Evolutionary conservation across 2,888 invertebrate species (phyloP).

Genomic region (Dryococelus australis): DNA sequence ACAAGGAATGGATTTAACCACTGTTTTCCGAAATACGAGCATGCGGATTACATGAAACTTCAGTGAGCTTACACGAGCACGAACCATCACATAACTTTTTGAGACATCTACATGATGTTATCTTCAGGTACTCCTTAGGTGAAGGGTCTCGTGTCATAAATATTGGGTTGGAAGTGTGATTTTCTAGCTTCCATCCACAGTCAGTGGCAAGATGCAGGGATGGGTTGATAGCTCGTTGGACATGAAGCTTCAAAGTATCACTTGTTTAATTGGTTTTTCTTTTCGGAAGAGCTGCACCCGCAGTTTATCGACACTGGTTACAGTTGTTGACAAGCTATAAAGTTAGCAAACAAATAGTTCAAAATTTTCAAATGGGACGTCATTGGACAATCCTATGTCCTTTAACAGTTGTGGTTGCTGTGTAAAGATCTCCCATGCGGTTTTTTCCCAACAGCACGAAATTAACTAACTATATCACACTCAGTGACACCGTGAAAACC

Average conservation of each 20-base stretch:
- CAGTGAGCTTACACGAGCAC: slow-evolving; percentile 10
- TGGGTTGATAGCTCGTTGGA: slow-evolving; percentile 12
- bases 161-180: background rate
- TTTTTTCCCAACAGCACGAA: background rate
- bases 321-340: too few species aligned
- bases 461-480: background rate
- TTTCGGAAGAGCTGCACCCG: too few species aligned
- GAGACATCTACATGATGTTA: slow-evolving; percentile 11
- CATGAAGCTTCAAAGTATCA: too few species aligned
- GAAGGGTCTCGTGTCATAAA: background rate
- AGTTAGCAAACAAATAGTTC: too few species aligned
- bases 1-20: background rate
- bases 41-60: background rate
- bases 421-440: too few species aligned
- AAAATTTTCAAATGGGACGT: too few species aligned
- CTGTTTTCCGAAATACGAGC: background rate
- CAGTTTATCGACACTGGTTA: too few species aligned
- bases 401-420: background rate
- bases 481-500: background rate
- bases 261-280: too few species aligned
- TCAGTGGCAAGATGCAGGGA: background rate
- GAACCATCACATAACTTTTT: too few species aligned
- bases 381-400: background rate
- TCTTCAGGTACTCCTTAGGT: background rate
- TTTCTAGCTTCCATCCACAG: background rate